phyloP scores from a whole-genome alignment of 2,113 vertebrate genomes.

The Sturnus vulgaris region DNA sequence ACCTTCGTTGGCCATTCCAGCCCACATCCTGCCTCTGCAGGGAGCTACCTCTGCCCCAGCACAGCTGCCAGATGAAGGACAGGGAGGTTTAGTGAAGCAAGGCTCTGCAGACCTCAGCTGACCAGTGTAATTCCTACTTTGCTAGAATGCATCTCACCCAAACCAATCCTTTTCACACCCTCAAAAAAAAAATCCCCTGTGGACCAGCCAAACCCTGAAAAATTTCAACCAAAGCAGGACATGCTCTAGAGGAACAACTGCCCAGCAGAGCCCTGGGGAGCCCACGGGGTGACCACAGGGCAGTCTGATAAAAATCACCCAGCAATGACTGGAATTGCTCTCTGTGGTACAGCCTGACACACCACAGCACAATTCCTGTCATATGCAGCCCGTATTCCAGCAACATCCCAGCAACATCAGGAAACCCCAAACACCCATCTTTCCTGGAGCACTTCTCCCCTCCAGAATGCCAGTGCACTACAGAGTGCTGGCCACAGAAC shows the following conservation, averaged over 20 bases:
- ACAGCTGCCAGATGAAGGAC: neutral
- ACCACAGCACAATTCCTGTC: constrained; percentile 53
- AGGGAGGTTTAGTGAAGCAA: neutral
- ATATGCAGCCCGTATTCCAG: neutral
- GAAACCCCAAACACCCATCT: neutral
- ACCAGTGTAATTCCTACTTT: neutral
- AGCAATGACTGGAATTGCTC: neutral
- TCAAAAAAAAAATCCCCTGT: neutral
- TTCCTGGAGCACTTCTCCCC: neutral
- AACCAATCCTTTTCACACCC: constrained; percentile 4
- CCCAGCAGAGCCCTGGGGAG: neutral
- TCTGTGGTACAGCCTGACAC: constrained; percentile 22
- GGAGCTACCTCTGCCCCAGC: neutral
- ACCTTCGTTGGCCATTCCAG: neutral
- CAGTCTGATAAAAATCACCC: constrained; percentile 6
- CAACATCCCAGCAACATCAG: neutral
- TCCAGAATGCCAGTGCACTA: neutral
- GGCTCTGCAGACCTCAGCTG: neutral
- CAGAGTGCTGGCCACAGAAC: neutral
- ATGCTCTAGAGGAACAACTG: neutral
- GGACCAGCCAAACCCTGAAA: neutral
- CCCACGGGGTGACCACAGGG: constrained; percentile 10
- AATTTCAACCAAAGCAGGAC: neutral
- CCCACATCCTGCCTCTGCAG: neutral
- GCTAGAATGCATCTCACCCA: neutral